These are phyloP conservation scores for Eclectus roratus DNA, from an alignment of 2,113 vertebrate genomes.

Conservation along the genomic window DNA sequence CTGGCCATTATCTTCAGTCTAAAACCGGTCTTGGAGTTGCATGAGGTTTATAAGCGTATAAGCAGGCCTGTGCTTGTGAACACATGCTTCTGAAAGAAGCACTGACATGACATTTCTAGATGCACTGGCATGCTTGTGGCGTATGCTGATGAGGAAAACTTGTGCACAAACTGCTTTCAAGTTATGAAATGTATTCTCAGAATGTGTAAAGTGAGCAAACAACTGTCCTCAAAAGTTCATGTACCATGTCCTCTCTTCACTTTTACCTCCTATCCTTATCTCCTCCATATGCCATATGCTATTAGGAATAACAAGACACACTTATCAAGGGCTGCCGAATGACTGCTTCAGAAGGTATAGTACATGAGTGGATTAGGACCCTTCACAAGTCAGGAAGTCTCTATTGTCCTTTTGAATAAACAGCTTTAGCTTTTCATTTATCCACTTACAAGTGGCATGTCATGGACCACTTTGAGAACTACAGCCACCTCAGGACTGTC, in stretches of 20 bases:
- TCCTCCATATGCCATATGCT: accelerated
- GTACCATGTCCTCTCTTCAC: not conserved
- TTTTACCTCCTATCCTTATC: not conserved
- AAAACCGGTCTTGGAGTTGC: not conserved
- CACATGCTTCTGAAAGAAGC: not conserved
- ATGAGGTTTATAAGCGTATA: not conserved
- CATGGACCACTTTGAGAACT: not conserved
- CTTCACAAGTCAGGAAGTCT: slow-evolving; percentile 12
- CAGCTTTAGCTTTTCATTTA: not conserved
- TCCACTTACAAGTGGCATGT: not conserved
- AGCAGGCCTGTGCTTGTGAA: not conserved
- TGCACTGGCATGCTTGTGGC: accelerated
- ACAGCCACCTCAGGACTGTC: not conserved
- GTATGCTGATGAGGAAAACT: not conserved
- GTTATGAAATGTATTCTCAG: not conserved
- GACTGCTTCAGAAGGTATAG: not conserved
- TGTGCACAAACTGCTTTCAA: not conserved
- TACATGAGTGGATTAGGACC: not conserved
- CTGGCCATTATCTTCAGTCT: not conserved
- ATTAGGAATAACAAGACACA: not conserved
- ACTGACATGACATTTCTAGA: not conserved
- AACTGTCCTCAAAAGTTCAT: not conserved
- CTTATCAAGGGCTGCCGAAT: not conserved
- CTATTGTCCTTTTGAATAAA: not conserved
- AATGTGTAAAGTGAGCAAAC: not conserved